Evolutionary conservation across 2,797 vertebrate genomes (phyloP).

Genomic region (Semaprochilodus insignis): DNA sequence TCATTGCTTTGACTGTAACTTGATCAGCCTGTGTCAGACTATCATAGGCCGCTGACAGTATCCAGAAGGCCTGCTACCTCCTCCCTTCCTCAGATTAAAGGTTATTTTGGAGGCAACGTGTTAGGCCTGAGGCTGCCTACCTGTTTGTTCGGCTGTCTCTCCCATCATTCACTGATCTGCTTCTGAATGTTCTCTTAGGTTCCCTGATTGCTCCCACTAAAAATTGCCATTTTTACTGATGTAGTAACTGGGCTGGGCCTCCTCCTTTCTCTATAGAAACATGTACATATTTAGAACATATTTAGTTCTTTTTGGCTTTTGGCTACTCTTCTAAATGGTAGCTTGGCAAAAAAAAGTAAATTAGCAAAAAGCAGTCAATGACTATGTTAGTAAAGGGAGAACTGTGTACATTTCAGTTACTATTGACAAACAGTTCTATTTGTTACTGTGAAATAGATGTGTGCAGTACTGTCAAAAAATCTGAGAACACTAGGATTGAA

Average conservation of each 20-base stretch:
- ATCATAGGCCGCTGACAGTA: conserved; percentile 49
- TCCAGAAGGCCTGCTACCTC: conserved; percentile 49
- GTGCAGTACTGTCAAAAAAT: neutral
- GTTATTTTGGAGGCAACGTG: conserved; percentile 49
- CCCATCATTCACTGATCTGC: conserved; percentile 6
- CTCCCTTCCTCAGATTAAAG: conserved; percentile 55
- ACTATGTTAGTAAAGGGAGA: too few relatives aligned
- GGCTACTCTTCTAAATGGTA: too few relatives aligned
- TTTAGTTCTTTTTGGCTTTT: neutral
- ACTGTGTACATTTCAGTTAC: too few relatives aligned
- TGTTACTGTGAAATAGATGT: neutral
- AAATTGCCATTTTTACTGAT: neutral
- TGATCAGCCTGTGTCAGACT: conserved; percentile 20
- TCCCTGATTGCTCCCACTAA: neutral
- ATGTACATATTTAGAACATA: neutral
- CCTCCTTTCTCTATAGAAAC: too few relatives aligned
- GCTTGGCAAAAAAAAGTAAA: too few relatives aligned
- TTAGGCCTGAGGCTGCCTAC: conserved; percentile 30
- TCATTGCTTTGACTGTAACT: neutral
- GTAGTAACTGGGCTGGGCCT: neutral
- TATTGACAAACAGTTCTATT: conserved; percentile 16
- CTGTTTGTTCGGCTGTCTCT: conserved; percentile 23
- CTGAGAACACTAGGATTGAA: too few relatives aligned
- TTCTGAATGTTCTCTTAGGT: conserved; percentile 4
- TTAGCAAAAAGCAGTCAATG: too few relatives aligned